Conservation (phyloP, 1,140 invertebrate genomes). For the Drosophila repleta region DNA sequence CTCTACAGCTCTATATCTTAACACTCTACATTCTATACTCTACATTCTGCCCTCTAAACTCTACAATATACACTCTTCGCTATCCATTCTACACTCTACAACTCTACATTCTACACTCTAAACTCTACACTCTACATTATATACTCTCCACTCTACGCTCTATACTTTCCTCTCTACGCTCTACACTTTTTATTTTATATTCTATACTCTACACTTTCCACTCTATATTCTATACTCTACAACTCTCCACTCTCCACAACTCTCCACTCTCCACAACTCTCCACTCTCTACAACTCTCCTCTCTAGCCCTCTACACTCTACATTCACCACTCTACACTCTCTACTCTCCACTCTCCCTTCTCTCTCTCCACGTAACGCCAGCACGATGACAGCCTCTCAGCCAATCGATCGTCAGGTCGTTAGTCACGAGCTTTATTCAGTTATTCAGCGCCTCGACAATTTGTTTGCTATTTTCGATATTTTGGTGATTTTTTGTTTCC, state of each 20-base stretch:
- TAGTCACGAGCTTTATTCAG: slow-evolving; percentile 63
- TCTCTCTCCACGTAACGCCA: neutral
- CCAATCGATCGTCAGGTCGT: slow-evolving; percentile 58
- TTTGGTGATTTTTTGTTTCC: slow-evolving; percentile 4
- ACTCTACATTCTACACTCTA: neutral
- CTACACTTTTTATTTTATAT: neutral
- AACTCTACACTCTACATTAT: neutral
- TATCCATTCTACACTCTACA: too few relatives aligned
- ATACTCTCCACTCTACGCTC: neutral
- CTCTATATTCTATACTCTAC: too few relatives aligned
- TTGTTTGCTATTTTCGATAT: slow-evolving; percentile 19
- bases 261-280: neutral
- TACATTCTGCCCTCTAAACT: neutral
- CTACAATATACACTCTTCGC: neutral
- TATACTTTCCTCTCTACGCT: neutral
- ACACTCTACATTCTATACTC: slow-evolving; percentile 3
- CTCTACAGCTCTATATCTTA: too few relatives aligned
- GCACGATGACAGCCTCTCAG: neutral
- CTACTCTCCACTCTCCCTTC: neutral
- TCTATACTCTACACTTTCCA: neutral
- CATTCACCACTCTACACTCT: neutral
- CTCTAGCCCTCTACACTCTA: neutral
- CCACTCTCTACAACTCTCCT: neutral
- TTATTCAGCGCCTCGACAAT: slow-evolving; percentile 39
- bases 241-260: too few relatives aligned